phyloP scores from a whole-genome alignment of 37 sponge, comb jelly and placozoan species.

The Diacarnus erythraeanus region DNA sequence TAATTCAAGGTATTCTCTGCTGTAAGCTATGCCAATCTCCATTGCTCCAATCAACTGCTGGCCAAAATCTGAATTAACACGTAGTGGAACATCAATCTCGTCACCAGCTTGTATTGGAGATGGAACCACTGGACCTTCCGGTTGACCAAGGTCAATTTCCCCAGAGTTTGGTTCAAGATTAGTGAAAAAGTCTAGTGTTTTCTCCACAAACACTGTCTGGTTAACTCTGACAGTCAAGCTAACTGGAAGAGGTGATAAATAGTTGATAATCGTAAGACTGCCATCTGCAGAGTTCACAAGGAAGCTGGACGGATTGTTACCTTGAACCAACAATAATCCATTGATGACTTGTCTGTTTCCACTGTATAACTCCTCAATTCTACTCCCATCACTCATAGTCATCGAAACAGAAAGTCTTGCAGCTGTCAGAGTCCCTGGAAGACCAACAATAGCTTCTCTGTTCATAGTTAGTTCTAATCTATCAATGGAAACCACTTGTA shows the following conservation, averaged over 20 bases:
- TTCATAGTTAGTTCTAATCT: conserved; percentile 22
- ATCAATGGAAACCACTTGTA: conserved; percentile 9
- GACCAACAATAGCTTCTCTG: conserved; percentile 22
- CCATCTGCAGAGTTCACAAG: conserved; percentile 26
- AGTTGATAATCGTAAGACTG: conserved; percentile 36
- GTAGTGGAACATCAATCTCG: conserved; percentile 37
- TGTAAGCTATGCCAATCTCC: conserved; percentile 62
- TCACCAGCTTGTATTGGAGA: conserved; percentile 17
- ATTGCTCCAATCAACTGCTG: conserved; percentile 24
- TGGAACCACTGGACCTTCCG: conserved; percentile 17
- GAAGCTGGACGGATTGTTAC: conserved; percentile 7
- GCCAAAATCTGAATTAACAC: conserved; percentile 29
- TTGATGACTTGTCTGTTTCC: conserved; percentile 13
- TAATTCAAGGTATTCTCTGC: conserved; percentile 20
- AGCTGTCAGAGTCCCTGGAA: neutral
- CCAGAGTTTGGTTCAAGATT: conserved; percentile 49
- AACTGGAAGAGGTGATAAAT: conserved; percentile 1
- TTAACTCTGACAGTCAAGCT: conserved; percentile 36
- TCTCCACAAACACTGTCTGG: neutral
- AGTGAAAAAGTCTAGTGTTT: conserved; percentile 25
- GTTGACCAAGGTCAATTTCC: conserved; percentile 60
- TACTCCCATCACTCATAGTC: conserved; percentile 50
- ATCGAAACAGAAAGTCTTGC: conserved; percentile 19
- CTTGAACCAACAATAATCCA: conserved; percentile 21
- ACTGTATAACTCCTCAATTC: conserved; percentile 38